These are phyloP conservation scores for Upupa epops DNA, from an alignment of 2,113 vertebrate species.

Conservation along the genomic window DNA sequence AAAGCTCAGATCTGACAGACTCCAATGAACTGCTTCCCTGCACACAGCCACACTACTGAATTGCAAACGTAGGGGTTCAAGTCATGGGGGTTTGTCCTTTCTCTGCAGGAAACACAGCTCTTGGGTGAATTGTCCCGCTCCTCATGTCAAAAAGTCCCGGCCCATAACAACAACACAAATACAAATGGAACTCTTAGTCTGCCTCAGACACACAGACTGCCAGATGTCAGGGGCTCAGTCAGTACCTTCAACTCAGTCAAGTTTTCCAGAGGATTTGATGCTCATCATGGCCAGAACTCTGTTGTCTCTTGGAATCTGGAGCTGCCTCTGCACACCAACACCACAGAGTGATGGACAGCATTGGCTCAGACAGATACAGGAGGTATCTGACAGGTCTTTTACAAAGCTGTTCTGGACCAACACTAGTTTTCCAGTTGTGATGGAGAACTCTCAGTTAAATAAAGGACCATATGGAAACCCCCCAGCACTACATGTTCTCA, in stretches of 20 bases:
- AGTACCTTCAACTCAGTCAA: background rate
- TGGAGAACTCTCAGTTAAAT: slow-evolving; percentile 35
- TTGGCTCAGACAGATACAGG: background rate
- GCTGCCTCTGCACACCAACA: background rate
- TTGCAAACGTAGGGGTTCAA: background rate
- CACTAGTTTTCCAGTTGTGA: slow-evolving; percentile 28
- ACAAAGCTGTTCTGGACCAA: background rate
- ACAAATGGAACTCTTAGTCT: background rate
- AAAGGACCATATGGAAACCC: slow-evolving; percentile 76
- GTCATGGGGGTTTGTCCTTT: rapidly evolving
- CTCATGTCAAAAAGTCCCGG: background rate
- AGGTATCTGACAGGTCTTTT: background rate
- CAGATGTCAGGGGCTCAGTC: background rate
- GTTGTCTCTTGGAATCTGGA: background rate
- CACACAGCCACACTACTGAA: background rate
- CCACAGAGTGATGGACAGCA: background rate
- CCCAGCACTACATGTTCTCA: slow-evolving; percentile 76
- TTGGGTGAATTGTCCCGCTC: background rate
- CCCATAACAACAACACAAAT: rapidly evolving
- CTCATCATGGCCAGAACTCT: background rate
- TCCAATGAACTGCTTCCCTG: background rate
- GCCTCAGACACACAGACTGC: background rate
- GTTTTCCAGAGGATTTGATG: background rate
- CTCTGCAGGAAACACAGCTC: background rate
- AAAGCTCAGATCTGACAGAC: background rate